phyloP scores from a whole-genome alignment of 2,888 invertebrate genomes.

The Vannuccia rotundouncinata region DNA sequence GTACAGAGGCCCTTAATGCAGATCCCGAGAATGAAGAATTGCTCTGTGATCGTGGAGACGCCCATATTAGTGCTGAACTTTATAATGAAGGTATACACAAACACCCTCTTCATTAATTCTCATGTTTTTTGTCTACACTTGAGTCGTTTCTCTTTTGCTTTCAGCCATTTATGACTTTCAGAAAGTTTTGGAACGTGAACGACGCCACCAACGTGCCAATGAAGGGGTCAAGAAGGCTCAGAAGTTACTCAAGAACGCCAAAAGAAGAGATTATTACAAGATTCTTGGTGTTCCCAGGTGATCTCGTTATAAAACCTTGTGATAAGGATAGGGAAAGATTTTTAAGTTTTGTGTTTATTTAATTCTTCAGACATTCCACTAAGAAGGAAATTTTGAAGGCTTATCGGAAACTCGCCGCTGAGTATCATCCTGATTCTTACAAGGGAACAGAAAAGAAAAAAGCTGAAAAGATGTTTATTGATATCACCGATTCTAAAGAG shows the following conservation, averaged over 20 bases:
- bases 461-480: slow-evolving; percentile 94
- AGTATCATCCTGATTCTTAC: slow-evolving; percentile 98
- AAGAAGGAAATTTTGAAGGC: slow-evolving; percentile 88
- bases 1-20: slow-evolving; percentile 71
- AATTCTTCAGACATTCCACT: slow-evolving; percentile 63
- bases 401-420: slow-evolving; percentile 88
- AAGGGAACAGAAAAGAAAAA: slow-evolving; percentile 72
- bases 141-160: slow-evolving; percentile 39
- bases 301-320: too few species aligned
- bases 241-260: slow-evolving; percentile 81
- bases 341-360: neutral
- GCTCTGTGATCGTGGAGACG: slow-evolving; percentile 84
- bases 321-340: too few species aligned
- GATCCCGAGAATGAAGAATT: slow-evolving; percentile 67
- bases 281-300: slow-evolving; percentile 79
- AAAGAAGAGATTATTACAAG: slow-evolving; percentile 92
- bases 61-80: slow-evolving; percentile 77
- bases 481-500: slow-evolving; percentile 97
- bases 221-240: slow-evolving; percentile 81
- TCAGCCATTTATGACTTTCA: slow-evolving; percentile 76
- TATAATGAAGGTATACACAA: slow-evolving; percentile 72
- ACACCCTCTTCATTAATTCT: slow-evolving; percentile 36
- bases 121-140: slow-evolving; percentile 41
- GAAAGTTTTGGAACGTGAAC: slow-evolving; percentile 75
- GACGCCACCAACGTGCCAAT: slow-evolving; percentile 70